A percentile compares a stretch with the other conserved stretches of the same genome.
Evolutionary conservation across 2,888 invertebrate genomes (phyloP).

Genomic region (Dyspetes luteomarginatus): DNA sequence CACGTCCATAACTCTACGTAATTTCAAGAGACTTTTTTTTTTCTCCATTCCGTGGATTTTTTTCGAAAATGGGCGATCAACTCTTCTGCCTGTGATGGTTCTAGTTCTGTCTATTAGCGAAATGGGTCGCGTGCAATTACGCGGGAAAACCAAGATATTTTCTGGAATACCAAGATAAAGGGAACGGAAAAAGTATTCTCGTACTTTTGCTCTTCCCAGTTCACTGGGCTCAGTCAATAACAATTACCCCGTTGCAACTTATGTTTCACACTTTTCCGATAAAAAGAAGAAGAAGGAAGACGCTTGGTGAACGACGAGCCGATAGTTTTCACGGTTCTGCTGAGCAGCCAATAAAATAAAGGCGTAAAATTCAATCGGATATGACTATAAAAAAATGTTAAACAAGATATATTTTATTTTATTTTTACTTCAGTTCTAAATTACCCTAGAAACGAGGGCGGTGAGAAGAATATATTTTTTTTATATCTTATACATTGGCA

Average conservation of each 20-base stretch:
- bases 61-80: slow-evolving; percentile 18
- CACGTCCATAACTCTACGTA: neutral
- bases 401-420: too few species aligned
- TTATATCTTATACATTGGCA: too few species aligned
- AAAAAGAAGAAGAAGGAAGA: slow-evolving; percentile 5
- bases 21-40: neutral
- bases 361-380: slow-evolving; percentile 31
- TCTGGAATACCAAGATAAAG: slow-evolving; percentile 15
- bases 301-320: neutral
- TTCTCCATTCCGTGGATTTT: slow-evolving; percentile 8
- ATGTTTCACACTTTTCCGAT: slow-evolving; percentile 34
- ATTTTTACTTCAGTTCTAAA: too few species aligned
- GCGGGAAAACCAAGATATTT: slow-evolving; percentile 41
- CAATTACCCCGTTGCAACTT: slow-evolving; percentile 52
- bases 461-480: too few species aligned
- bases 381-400: slow-evolving; percentile 15
- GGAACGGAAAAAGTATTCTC: neutral
- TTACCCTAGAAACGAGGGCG: too few species aligned
- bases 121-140: slow-evolving; percentile 65
- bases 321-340: slow-evolving; percentile 18
- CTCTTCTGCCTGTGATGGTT: slow-evolving; percentile 4
- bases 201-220: slow-evolving; percentile 16
- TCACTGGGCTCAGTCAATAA: slow-evolving; percentile 46
- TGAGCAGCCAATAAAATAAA: slow-evolving; percentile 22
- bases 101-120: slow-evolving; percentile 33